Base-by-base conservation (phyloP, 2,797 vertebrate genomes). In the Etheostoma perlongum region DNA sequence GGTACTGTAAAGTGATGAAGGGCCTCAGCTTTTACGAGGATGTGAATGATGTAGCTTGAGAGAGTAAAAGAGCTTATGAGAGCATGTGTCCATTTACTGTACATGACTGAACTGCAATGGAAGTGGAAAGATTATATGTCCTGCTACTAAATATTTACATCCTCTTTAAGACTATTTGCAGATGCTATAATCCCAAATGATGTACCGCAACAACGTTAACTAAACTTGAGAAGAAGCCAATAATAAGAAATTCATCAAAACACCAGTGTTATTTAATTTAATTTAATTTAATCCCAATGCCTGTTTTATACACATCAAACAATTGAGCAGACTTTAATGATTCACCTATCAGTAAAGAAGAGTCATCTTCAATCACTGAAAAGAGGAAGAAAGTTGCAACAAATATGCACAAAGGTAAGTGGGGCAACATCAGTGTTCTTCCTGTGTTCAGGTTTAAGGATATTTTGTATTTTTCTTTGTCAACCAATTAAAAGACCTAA, bases 1-100 rank as follows among this genome's bases (percentile, higher is more conserved):
- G 87, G 93, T 81, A 93, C 92, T 92, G 90, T 95, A 95, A 95
- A 93, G 88, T 81, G 87, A 90, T 90, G 88, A 85, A 84, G 87
- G 93, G 90, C 91, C 88, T 79, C 93, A 60, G 88, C 91, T 92
- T 94, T 95, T 91, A 90, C 74, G 86, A 87, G 94, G 92, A 94
- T 94, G 74, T 78, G 93, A 94, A 92, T 93, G 92, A 93, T 95
- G 83, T 90, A 89, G 92, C 91, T 91, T 89, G 85, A 88, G 88
- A 92, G 84, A 88, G 81, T 92, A 87, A 91, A 91, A 89, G 63
- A 78, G 83, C 85, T 83, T 79, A 83, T 81, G 86, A 89, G 85
- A 91, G 79, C 72, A 76, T 30, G 47, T 78, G 85, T 91, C 83
- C 79, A 85, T 89, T 83, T 86, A 87, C 78, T 78, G 81, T 78